phyloP scores from a whole-genome alignment of 2,113 vertebrate species.

The Limnothrissa miodon region DNA sequence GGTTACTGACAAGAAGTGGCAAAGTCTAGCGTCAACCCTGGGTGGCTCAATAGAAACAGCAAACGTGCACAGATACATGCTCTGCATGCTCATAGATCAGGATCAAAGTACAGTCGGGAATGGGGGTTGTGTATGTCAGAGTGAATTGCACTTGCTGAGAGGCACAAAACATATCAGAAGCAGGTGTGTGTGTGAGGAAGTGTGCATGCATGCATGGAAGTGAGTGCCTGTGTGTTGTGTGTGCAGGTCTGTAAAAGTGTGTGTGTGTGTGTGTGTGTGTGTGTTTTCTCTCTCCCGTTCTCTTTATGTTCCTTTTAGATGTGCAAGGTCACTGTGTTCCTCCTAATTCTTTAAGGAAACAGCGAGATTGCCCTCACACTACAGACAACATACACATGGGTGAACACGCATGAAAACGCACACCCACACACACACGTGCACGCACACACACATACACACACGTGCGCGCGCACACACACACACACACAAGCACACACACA shows the following conservation, averaged over 20 bases:
- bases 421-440: constrained; percentile 40
- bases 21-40: not conserved
- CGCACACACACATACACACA: constrained; percentile 25
- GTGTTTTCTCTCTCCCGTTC: not conserved
- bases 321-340: not conserved
- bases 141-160: not conserved
- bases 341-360: not conserved
- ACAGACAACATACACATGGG: not conserved
- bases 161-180: not conserved
- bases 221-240: not conserved
- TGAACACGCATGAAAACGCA: not conserved
- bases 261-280: not conserved
- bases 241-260: not conserved
- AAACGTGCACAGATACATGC: not conserved
- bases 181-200: not conserved
- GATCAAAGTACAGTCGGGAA: not conserved
- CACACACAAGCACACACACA: constrained; percentile 37
- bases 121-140: not conserved
- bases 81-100: not conserved
- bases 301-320: not conserved
- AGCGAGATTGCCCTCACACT: not conserved
- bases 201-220: not conserved
- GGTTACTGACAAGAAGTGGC: not conserved
- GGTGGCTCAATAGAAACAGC: not conserved
- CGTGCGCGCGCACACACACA: not conserved